Conservation (phyloP, 1,140 invertebrate species). For the Aphelenchoides fujianensis region DNA sequence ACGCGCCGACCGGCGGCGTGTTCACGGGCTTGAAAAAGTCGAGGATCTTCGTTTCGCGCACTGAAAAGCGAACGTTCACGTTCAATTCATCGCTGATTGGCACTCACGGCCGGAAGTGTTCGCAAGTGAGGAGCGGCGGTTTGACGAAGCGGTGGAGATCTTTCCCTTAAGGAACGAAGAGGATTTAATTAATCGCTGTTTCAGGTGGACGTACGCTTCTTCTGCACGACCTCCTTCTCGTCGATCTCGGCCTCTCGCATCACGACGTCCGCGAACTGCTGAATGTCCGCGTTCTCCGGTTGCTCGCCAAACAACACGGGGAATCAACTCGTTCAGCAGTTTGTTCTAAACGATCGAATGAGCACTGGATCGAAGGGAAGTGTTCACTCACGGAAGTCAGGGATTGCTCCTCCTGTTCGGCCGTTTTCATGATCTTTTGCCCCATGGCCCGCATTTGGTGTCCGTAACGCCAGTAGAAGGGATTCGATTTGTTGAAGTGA, state of each 20-base stretch:
- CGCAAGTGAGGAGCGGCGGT: too few species aligned
- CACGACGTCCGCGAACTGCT: not conserved
- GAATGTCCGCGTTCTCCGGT: not conserved
- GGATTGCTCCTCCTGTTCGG: slow-evolving; percentile 30
- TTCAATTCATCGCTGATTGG: too few species aligned
- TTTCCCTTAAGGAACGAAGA: too few species aligned
- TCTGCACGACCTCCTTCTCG: not conserved
- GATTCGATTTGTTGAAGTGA: slow-evolving; percentile 37
- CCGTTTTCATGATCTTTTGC: slow-evolving; percentile 28
- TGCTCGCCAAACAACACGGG: not conserved
- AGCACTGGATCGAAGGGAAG: not conserved
- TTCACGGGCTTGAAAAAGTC: slow-evolving; percentile 24
- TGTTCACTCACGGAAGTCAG: slow-evolving; percentile 28
- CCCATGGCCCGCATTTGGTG: slow-evolving; percentile 35
- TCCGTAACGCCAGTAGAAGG: slow-evolving; percentile 32
- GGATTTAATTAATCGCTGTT: too few species aligned
- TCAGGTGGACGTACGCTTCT: not conserved
- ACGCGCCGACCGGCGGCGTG: not conserved
- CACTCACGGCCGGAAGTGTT: too few species aligned
- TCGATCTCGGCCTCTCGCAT: not conserved
- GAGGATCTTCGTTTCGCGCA: slow-evolving; percentile 12
- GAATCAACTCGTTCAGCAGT: not conserved
- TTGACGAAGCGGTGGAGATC: too few species aligned
- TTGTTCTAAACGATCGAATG: slow-evolving; percentile 4
- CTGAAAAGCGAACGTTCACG: not conserved